Evolutionary conservation across 2,113 vertebrate species (phyloP).

Genomic region (Scomber japonicus): DNA sequence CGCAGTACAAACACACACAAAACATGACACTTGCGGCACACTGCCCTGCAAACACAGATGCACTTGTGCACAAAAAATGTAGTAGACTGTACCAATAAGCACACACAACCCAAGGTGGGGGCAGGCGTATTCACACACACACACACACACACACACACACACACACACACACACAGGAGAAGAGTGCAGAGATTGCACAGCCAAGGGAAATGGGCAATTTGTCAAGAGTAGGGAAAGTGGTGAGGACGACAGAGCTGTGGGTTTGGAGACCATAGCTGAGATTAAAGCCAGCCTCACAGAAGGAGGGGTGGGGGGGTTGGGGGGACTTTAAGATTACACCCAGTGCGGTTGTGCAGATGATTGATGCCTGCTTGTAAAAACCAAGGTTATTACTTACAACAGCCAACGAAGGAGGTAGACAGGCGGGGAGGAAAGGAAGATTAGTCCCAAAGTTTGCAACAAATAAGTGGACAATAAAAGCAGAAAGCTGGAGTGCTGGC

Average conservation of each 20-base stretch:
- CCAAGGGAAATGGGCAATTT: slow-evolving; percentile 83
- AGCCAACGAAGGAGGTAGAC: slow-evolving; percentile 54
- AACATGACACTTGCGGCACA: slow-evolving; percentile 59
- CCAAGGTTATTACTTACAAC: slow-evolving; percentile 79
- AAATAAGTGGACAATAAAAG: slow-evolving; percentile 74
- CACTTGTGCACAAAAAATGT: slow-evolving; percentile 32
- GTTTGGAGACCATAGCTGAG: slow-evolving; percentile 78
- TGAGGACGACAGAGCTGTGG: slow-evolving; percentile 71
- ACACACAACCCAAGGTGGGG: slow-evolving; percentile 38
- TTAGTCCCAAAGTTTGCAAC: slow-evolving; percentile 73
- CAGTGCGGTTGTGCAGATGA: slow-evolving; percentile 76
- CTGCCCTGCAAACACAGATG: slow-evolving; percentile 57
- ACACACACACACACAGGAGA: slow-evolving; percentile 30
- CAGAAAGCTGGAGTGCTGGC: slow-evolving; percentile 33
- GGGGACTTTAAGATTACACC: slow-evolving; percentile 83
- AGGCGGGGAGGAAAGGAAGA: slow-evolving; percentile 50
- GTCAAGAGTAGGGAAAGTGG: slow-evolving; percentile 78
- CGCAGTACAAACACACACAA: slow-evolving; percentile 68
- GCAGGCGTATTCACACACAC: slow-evolving; percentile 9
- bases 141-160: slow-evolving; percentile 24
- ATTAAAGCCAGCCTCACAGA: slow-evolving; percentile 79
- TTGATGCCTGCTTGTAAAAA: slow-evolving; percentile 83
- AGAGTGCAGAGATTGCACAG: slow-evolving; percentile 73
- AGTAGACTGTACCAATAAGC: background rate
- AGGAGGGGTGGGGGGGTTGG: slow-evolving; percentile 28